Percentiles rank a stretch among this genome's conserved stretches.
Conservation (phyloP, 2,888 invertebrate species). For the Acrobasis consociella region DNA sequence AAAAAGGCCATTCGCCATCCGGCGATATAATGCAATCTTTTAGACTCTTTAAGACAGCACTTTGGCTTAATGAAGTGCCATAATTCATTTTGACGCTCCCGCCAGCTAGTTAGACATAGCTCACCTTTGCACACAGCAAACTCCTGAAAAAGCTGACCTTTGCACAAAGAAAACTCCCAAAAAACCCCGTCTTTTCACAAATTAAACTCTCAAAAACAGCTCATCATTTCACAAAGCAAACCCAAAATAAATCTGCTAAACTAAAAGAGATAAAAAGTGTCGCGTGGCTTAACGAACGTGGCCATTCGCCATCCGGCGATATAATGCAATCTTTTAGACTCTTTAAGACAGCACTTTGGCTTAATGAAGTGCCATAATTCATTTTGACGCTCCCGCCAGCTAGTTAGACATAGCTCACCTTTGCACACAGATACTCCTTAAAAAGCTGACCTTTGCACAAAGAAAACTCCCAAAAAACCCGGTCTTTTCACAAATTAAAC, state of each 20-base stretch:
- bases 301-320: conserved; percentile 58
- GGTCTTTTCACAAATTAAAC: conserved; percentile 32
- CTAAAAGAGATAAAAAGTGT: conserved; percentile 56
- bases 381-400: conserved; percentile 72
- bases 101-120: conserved; percentile 59
- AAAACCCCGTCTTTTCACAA: no score
- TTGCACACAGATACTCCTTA: no score
- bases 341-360: conserved; percentile 78
- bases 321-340: conserved; percentile 77
- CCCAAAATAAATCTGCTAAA: conserved; percentile 55
- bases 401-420: conserved; percentile 45
- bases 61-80: conserved; percentile 75
- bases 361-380: conserved; percentile 76
- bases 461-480: not conserved
- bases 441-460: no score
- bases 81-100: conserved; percentile 76
- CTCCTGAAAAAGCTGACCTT: no score
- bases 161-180: not conserved
- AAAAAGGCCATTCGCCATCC: conserved; percentile 59
- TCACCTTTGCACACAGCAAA: no score
- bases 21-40: conserved; percentile 74
- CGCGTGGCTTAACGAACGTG: conserved; percentile 62
- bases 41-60: conserved; percentile 77
- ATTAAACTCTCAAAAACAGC: no score
- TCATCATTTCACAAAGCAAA: no score